Percentiles rank a stretch among this genome's conserved stretches.
phyloP scores from a whole-genome alignment of 37 sponge, comb jelly and placozoan genomes.

The Diacarnus erythraeanus region DNA sequence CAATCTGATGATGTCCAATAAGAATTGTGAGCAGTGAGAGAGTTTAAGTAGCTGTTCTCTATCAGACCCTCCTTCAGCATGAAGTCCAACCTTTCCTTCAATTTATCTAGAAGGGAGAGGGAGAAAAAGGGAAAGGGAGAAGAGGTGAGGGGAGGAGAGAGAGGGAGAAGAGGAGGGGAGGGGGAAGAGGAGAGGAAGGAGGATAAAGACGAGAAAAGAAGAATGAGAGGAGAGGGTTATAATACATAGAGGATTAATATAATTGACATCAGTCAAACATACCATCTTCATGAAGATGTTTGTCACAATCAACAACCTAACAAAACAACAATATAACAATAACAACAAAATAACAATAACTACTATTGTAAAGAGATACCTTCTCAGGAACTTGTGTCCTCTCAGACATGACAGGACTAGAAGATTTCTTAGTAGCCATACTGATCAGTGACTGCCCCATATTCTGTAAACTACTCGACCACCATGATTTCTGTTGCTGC shows the following conservation, averaged over 20 bases:
- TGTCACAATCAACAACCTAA: slow-evolving; percentile 61
- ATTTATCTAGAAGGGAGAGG: slow-evolving; percentile 29
- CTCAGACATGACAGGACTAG: neutral
- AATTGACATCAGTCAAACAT: neutral
- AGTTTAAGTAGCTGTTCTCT: slow-evolving; percentile 75
- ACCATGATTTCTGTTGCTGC: slow-evolving; percentile 18
- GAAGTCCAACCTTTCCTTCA: slow-evolving; percentile 83
- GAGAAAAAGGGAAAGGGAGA: slow-evolving; percentile 8
- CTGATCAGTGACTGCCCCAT: neutral
- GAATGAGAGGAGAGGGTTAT: neutral
- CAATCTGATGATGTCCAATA: slow-evolving; percentile 83
- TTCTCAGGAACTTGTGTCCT: neutral
- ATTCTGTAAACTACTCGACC: neutral
- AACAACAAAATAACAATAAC: no score
- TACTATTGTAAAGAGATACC: no score
- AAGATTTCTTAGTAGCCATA: neutral
- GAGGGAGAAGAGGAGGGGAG: neutral
- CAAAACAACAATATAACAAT: neutral
- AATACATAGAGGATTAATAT: neutral
- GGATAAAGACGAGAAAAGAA: neutral
- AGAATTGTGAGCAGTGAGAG: slow-evolving; percentile 77
- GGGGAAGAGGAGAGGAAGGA: neutral
- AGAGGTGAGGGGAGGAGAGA: neutral
- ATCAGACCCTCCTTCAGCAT: slow-evolving; percentile 65
- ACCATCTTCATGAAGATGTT: slow-evolving; percentile 28